Evolutionary conservation across 2,113 vertebrate genomes (phyloP), one percentile per base, ranked within the genome.

Genomic region (Sturnira hondurensis): DNA sequence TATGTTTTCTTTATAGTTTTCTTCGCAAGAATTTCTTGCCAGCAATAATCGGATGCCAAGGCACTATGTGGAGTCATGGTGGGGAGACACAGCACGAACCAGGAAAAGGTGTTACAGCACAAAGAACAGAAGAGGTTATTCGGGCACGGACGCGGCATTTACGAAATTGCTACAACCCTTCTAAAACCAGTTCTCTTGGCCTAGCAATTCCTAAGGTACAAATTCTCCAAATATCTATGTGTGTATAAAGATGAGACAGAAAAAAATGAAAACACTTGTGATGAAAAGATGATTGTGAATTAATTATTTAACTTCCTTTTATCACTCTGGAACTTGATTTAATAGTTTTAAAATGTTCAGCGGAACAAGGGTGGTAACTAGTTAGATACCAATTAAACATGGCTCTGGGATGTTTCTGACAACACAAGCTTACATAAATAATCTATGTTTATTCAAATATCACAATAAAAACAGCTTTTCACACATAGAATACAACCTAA

Each of bases 281-380:
- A 78, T 68, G n/a, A 92, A 77, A 91, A 89, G 80, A 80, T 28
- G 58, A 87, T 76, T 84, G 81, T 41, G 61, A 93, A 86, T 93
- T 96, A 90, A 85, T 95, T 81, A 93, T 28, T 86, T 68, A 58
- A 96, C 67, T 96, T 94, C 54, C 76, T 77, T 87, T 90, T 73
- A 93, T 56, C 13, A 63, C 24, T 74, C 90, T 74, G 91, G 45
- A 90, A 86, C 33, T 73, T 67, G 80, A 92, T 87, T 95, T 90
- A 95, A 58, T 90, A 89, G 76, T 82, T 96, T 87, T 56, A 90
- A 90, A 97, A 82, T n/a, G 80, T 89, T 85, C 85, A 89, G 81
- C 33, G 89, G 85, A 92, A 87, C 54, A 90, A 97, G 38, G 67
- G 54, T 56, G 88, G 87, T 73, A 91, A 93, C 74, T 56, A 87